A percentile compares a stretch with the other conserved stretches of the same genome.
Conservation (phyloP, 2,113 vertebrate species). For the Actenoides lindsayi region DNA sequence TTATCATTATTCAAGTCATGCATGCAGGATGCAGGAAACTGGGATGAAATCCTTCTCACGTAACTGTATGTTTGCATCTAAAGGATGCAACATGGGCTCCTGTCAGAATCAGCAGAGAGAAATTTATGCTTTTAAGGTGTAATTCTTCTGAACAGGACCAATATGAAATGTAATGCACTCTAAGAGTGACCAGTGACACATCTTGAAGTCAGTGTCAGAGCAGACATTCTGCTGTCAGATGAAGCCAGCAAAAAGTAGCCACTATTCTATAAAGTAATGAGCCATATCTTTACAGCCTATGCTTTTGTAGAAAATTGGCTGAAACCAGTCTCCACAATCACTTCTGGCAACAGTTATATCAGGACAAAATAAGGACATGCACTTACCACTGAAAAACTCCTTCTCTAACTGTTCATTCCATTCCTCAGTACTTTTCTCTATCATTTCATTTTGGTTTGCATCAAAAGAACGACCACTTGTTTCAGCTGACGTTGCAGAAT, state of each 20-base stretch:
- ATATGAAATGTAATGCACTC: neutral
- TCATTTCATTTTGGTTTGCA: conserved; percentile 36
- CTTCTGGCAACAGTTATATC: neutral
- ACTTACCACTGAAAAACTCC: conserved; percentile 78
- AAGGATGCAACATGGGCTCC: neutral
- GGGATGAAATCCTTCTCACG: neutral
- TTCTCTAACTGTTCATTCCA: conserved; percentile 74
- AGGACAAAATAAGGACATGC: neutral
- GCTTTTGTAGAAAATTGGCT: neutral
- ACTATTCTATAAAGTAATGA: neutral
- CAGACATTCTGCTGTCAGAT: neutral
- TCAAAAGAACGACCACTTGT: conserved; percentile 16
- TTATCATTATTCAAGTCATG: neutral
- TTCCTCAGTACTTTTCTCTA: conserved; percentile 50
- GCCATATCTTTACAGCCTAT: neutral
- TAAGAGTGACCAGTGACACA: neutral
- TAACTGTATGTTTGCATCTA: neutral
- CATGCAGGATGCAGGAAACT: neutral
- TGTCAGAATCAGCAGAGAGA: neutral
- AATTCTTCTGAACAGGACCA: neutral
- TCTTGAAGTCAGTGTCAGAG: neutral
- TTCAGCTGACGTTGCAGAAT: conserved; percentile 28
- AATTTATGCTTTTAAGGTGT: neutral
- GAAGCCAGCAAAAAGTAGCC: neutral
- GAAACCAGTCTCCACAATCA: neutral